A percentile compares a stretch with the other conserved stretches of the same genome.
Evolutionary conservation across 1,140 invertebrate species (phyloP).

Genomic region (Drosophila lowei): DNA sequence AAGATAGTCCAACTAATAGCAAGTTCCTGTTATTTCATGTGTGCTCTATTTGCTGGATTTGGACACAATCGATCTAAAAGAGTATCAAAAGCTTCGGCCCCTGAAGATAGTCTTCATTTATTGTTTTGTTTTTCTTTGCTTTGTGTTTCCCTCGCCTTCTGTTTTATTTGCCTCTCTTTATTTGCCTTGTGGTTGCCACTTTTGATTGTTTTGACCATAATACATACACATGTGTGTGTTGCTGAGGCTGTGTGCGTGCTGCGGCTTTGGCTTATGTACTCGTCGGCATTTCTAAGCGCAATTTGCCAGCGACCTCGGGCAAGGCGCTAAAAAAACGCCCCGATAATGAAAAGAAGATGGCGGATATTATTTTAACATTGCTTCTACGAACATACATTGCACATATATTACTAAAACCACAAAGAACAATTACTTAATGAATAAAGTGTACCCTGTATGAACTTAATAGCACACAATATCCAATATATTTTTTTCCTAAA

Average conservation of each 20-base stretch:
- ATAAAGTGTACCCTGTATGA: too few relatives aligned
- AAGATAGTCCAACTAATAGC: too few relatives aligned
- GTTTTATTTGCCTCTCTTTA: conserved; percentile 12
- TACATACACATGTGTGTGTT: conserved; percentile 28
- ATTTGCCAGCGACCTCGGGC: conserved; percentile 43
- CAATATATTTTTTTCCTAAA: neutral
- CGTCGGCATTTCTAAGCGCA: conserved; percentile 37
- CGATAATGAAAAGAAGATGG: neutral
- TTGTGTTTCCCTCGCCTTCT: conserved; percentile 34
- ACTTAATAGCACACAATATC: neutral
- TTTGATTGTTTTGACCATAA: conserved; percentile 74
- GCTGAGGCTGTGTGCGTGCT: conserved; percentile 29
- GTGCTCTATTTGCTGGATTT: too few relatives aligned
- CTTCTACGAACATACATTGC: neutral
- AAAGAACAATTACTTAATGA: too few relatives aligned
- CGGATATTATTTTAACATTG: conserved; percentile 1
- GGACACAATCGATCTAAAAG: too few relatives aligned
- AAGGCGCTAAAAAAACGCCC: neutral
- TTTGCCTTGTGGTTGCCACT: conserved; percentile 71
- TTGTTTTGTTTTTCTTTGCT: conserved; percentile 46
- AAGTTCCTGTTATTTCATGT: too few relatives aligned
- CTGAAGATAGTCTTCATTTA: conserved; percentile 7
- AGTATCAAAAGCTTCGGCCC: too few relatives aligned
- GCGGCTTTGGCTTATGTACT: conserved; percentile 46
- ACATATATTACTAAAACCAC: too few relatives aligned